Evolutionary conservation across 2,113 vertebrate species (phyloP).

Genomic region (Nothobranchius kuhntae): DNA sequence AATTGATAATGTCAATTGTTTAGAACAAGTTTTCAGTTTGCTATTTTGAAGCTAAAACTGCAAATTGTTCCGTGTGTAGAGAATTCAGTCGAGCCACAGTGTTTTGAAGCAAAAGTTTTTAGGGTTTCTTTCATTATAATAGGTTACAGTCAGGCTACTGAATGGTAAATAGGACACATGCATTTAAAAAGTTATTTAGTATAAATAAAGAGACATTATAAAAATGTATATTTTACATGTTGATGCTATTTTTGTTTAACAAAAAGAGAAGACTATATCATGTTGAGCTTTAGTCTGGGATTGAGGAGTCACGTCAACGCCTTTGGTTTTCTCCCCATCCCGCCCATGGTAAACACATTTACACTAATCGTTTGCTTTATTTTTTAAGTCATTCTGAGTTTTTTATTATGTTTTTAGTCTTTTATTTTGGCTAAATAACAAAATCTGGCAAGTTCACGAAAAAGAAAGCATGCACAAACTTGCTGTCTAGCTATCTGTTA

Average conservation of each 20-base stretch:
- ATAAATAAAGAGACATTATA: constrained; percentile 88
- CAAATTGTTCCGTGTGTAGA: constrained; percentile 86
- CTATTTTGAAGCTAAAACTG: constrained; percentile 87
- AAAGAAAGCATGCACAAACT: constrained; percentile 95
- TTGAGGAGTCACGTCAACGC: constrained; percentile 90
- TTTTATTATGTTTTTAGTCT: constrained; percentile 67
- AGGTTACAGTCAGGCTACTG: constrained; percentile 84
- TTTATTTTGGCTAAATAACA: constrained; percentile 77
- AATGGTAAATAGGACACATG: constrained; percentile 87
- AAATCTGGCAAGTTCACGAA: constrained; percentile 88
- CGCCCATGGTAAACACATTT: constrained; percentile 48
- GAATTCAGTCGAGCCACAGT: constrained; percentile 83
- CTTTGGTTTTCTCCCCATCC: constrained; percentile 87
- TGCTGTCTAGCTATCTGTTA: constrained; percentile 88
- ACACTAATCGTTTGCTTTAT: constrained; percentile 43
- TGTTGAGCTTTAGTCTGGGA: constrained; percentile 87
- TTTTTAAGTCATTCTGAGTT: constrained; percentile 72
- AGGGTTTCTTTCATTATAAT: constrained; percentile 87
- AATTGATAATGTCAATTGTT: constrained; percentile 84
- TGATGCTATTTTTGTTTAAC: constrained; percentile 94
- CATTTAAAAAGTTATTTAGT: constrained; percentile 90
- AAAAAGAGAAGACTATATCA: constrained; percentile 86
- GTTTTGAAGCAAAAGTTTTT: constrained; percentile 83
- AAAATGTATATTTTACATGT: constrained; percentile 92
- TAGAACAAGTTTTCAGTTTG: constrained; percentile 91